Base-by-base conservation (phyloP, 2,888 invertebrate genomes). In the Caenorhabditis macrosperma region DNA sequence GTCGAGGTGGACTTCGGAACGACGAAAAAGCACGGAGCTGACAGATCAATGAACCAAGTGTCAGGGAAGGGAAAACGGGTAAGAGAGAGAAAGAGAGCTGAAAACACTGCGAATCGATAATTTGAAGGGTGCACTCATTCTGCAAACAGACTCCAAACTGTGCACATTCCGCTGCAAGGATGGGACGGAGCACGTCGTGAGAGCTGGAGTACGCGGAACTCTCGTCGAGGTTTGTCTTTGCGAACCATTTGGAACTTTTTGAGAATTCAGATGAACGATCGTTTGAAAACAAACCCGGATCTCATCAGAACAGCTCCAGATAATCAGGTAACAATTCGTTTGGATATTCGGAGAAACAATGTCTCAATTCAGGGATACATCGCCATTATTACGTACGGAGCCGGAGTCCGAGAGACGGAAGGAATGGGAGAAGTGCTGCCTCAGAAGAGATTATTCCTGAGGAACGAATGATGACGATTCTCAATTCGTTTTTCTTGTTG, bases 31-130 rank as follows among this genome's bases (percentile, higher is more conserved):
- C 63, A 76, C 52, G 84, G 83, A 38, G 74, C 74, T 0, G 82
- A 85, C 60, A 52, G 86, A 64, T 78, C 72, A 9, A 82, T 71
- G 38, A 82, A 81, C 28, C 74, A 80, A 46, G 84, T 82, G 3
- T 74, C 72, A 12, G 85, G 84, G n/a, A 83, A 83, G 68, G 85
- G 86, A 38, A 86, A 86, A 60, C 78, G 74, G 66, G 86, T 84
- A 10, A 12, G 24, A 1, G 7, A 12, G 7, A n/a, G 38, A 33
- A 33, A 33, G 33, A 33, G 33, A 33, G 33, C 5, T 33, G 33
- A 33, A n/a, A n/a, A n/a, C n/a, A n/a, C n/a, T n/a, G n/a, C n/a
- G n/a, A n/a, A n/a, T n/a, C n/a, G n/a, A n/a, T n/a, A n/a, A n/a
- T n/a, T n/a, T 76, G 20, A 17, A 85, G 84, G 86, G 86, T 28